Conservation (phyloP, 2,888 invertebrate species). For the Pterostichus madidus region DNA sequence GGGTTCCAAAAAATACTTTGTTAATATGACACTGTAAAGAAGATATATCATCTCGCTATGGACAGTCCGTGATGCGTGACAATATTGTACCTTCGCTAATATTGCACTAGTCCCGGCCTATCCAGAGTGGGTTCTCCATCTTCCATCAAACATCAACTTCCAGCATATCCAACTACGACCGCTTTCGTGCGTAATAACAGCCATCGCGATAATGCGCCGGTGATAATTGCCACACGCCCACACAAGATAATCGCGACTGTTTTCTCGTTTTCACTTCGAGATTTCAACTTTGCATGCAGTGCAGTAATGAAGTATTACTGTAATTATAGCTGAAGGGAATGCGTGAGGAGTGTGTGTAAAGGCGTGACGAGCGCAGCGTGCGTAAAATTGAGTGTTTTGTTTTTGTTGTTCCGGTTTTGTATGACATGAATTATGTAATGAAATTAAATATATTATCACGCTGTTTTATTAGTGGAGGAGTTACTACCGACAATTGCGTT, state of each 20-base stretch:
- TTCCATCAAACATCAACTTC: neutral
- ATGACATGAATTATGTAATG: neutral
- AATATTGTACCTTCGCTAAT: slow-evolving; percentile 78
- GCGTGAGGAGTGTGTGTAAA: slow-evolving; percentile 5
- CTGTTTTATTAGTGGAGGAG: too few species aligned
- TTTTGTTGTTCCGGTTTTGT: neutral
- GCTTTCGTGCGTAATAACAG: slow-evolving; percentile 17
- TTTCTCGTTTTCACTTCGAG: slow-evolving; percentile 9
- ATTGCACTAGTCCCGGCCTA: slow-evolving; percentile 86
- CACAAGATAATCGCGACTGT: neutral
- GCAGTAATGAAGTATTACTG: slow-evolving; percentile 1
- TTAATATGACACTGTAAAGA: neutral
- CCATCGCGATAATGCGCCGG: slow-evolving; percentile 4
- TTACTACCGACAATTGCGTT: too few species aligned
- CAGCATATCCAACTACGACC: neutral
- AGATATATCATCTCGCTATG: slow-evolving; percentile 68
- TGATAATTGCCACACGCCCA: slow-evolving; percentile 6
- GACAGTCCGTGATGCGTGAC: slow-evolving; percentile 79
- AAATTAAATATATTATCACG: too few species aligned
- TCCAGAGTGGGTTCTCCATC: slow-evolving; percentile 74
- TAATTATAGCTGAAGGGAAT: slow-evolving; percentile 7
- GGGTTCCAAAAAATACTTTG: too few species aligned
- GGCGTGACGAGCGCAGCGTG: neutral
- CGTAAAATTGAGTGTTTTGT: slow-evolving; percentile 6
- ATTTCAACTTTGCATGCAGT: neutral